Conservation (phyloP, 2,888 invertebrate species). For the Meganola albula region DNA sequence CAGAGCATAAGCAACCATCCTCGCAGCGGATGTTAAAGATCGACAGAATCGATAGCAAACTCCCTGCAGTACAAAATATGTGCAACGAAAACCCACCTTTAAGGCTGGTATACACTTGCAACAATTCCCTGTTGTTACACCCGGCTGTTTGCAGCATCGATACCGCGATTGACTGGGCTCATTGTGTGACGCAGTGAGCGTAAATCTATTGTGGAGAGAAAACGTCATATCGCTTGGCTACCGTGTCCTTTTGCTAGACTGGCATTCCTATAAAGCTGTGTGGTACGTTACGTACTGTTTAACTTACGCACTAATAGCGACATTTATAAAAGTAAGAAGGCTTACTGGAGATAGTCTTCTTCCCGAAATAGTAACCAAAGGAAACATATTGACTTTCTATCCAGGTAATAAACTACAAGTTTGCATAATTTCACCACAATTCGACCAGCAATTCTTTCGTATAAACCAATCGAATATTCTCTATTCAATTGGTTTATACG, state of each 20-base stretch:
- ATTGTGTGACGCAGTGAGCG: slow-evolving; percentile 45
- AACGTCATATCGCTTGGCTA: slow-evolving; percentile 35
- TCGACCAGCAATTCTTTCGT: too few relatives aligned
- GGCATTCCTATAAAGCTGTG: too few relatives aligned
- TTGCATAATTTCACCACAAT: too few relatives aligned
- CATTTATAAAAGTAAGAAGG: too few relatives aligned
- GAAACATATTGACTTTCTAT: too few relatives aligned
- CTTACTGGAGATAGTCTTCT: too few relatives aligned
- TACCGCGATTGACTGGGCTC: slow-evolving; percentile 52
- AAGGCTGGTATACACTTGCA: slow-evolving; percentile 36
- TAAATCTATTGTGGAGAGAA: slow-evolving; percentile 43
- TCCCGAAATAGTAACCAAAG: too few relatives aligned
- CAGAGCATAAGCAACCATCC: slow-evolving; percentile 12
- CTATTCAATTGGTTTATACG: too few relatives aligned
- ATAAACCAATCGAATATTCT: too few relatives aligned
- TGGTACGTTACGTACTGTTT: too few relatives aligned
- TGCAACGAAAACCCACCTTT: slow-evolving; percentile 32
- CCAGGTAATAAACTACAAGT: too few relatives aligned
- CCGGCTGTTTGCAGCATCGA: slow-evolving; percentile 46
- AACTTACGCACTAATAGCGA: too few relatives aligned
- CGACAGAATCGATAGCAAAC: slow-evolving; percentile 37
- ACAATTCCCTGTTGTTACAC: slow-evolving; percentile 31
- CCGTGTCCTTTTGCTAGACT: slow-evolving; percentile 10
- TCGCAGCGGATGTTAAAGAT: slow-evolving; percentile 27
- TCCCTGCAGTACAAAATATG: slow-evolving; percentile 31